A percentile compares a stretch with the other conserved stretches of the same genome.
These are phyloP conservation scores for Tenthredo livida DNA, from an alignment of 2,888 invertebrate species.

Conservation along the genomic window DNA sequence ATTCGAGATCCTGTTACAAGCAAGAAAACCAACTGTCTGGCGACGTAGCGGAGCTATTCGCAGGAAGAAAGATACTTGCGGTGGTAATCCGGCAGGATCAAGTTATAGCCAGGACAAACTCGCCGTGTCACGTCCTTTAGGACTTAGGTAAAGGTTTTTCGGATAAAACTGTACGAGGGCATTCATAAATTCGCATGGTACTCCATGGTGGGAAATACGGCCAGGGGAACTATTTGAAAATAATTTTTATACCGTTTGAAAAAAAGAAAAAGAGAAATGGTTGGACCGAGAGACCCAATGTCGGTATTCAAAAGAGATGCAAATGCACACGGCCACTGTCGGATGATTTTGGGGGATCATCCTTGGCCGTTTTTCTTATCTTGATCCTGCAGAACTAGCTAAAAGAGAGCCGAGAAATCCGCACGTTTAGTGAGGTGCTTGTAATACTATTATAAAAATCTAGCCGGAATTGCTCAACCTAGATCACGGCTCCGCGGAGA, in stretches of 20 bases:
- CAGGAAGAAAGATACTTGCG: neutral
- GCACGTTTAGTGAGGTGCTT: neutral
- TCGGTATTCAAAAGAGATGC: slow-evolving; percentile 4
- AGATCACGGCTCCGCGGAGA: neutral
- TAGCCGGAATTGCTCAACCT: neutral
- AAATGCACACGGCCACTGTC: neutral
- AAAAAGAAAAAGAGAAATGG: neutral
- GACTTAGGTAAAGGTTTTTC: neutral
- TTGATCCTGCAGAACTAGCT: slow-evolving; percentile 6
- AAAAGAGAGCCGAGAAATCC: neutral
- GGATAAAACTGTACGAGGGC: neutral
- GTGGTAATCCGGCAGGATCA: slow-evolving; percentile 25
- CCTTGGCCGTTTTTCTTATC: neutral
- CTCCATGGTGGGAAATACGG: neutral
- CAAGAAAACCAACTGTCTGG: neutral
- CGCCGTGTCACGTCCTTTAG: neutral
- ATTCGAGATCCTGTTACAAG: neutral
- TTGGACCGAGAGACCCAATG: no score
- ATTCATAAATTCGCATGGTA: neutral
- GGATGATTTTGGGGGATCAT: neutral
- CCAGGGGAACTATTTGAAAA: neutral
- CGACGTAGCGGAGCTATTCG: neutral
- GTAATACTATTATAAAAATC: slow-evolving; percentile 22
- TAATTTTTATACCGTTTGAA: neutral
- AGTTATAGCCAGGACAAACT: slow-evolving; percentile 21